Evolutionary conservation across 2,797 vertebrate species (phyloP), one percentile per base, ranked within the genome.

Genomic region (Crenuchus spilurus): DNA sequence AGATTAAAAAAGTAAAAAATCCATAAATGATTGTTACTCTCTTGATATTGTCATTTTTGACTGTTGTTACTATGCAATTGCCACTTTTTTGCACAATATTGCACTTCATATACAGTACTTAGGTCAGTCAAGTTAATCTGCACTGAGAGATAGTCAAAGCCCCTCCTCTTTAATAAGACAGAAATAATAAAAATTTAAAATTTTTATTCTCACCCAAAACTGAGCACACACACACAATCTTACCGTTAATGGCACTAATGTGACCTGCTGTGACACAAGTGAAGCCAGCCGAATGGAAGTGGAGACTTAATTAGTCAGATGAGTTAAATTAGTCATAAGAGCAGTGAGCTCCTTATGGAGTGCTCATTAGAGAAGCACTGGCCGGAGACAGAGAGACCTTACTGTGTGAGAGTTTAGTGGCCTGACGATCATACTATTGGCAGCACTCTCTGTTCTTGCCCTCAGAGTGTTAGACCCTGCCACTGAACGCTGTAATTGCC

Each of bases 291-390:
- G 48, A 57, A 72, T 26, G 52, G 63, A 67, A 18, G 33, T 39
- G 55, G 30, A 68, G 48, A 70, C 52, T 70, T 64, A 74, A 70
- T 70, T 44, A 74, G 55, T 72, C 44, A 31, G 60, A 33, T 64
- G 31, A 58, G 13, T 30, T 52, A 39, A 60, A 63, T 74, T 60
- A 70, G 60, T 57, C 22, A 64, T 72, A 54, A 52, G 48, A 18
- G 28, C 18, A 18, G 22, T 46, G 42, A 49, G 51, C 58, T 63
- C 33, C 31, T 51, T 18, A 60, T 24, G 49, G 22, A 61, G 16
- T 64, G 48, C 52, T 70, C 33, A 54, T 49, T 60, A 68, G 33
- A 39, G 31, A n/a, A 26, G 65, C 46, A 16, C 28, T 60, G 46
- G 20, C 42, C 35, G 22, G 31, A 8, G 26, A 39, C 20, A 31